These are phyloP conservation scores for Hyalella azteca DNA, from an alignment of 2,888 invertebrate genomes.

Conservation along the genomic window DNA sequence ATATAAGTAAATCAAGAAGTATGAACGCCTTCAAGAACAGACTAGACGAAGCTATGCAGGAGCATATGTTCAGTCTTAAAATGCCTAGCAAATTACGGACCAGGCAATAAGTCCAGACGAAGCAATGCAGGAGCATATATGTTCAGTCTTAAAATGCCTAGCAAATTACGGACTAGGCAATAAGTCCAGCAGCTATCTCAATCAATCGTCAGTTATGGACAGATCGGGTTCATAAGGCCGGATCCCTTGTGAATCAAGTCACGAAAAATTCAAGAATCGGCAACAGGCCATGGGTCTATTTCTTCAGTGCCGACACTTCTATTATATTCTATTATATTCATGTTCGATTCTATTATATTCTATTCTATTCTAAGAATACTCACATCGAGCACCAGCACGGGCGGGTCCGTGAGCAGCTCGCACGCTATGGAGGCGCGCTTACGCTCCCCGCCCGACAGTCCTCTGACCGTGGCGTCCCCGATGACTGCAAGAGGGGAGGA, in stretches of 20 bases:
- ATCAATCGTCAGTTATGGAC: not conserved
- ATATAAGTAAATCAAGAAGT: too few relatives aligned
- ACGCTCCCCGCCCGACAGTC: conserved; percentile 82
- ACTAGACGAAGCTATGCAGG: too few relatives aligned
- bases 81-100: too few relatives aligned
- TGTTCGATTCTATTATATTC: too few relatives aligned
- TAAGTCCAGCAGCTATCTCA: too few relatives aligned
- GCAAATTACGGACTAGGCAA: too few relatives aligned
- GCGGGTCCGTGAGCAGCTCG: conserved; percentile 80
- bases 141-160: too few relatives aligned
- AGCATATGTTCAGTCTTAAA: too few relatives aligned
- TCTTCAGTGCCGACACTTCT: not conserved
- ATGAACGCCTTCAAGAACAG: too few relatives aligned
- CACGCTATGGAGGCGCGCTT: conserved; percentile 83
- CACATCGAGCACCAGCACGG: conserved; percentile 79
- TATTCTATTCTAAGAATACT: conserved; percentile 62
- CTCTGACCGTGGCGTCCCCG: conserved; percentile 76
- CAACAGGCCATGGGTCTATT: not conserved
- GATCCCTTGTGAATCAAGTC: not conserved
- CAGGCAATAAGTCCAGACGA: too few relatives aligned
- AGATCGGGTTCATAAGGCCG: not conserved
- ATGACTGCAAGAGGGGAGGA: conserved; percentile 67
- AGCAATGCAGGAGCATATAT: too few relatives aligned
- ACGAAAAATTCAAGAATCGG: not conserved
- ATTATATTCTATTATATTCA: too few relatives aligned